A percentile compares a stretch with the other conserved stretches of the same genome.
phyloP scores from a whole-genome alignment of 2,888 invertebrate genomes.

The Tipula confusa region DNA sequence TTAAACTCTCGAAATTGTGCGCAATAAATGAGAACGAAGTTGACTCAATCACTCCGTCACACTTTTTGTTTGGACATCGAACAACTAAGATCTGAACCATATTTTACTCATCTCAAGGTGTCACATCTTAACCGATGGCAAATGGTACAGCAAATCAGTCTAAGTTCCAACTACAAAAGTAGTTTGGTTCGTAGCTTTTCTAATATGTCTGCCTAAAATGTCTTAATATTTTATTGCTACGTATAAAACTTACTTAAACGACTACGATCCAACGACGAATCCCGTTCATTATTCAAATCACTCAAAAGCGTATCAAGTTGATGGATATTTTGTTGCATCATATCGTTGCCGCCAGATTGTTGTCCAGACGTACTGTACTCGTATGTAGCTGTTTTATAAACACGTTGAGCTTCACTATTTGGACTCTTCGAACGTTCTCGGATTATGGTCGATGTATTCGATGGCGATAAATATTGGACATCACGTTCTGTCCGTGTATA shows the following conservation, averaged over 20 bases:
- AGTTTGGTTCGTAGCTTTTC: too few relatives aligned
- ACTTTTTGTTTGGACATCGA: too few relatives aligned
- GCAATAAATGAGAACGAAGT: too few relatives aligned
- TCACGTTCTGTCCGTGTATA: conserved; percentile 35
- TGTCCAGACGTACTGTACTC: conserved; percentile 45
- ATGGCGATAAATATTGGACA: conserved; percentile 37
- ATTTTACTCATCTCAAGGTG: too few relatives aligned
- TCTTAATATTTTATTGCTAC: too few relatives aligned
- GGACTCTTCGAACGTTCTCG: conserved; percentile 38
- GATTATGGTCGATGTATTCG: conserved; percentile 37
- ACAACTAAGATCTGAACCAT: too few relatives aligned
- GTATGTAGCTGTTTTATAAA: conserved; percentile 48
- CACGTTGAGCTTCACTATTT: conserved; percentile 42
- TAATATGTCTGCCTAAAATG: too few relatives aligned
- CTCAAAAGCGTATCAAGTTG: conserved; percentile 71
- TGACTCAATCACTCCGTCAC: too few relatives aligned
- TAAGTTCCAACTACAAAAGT: too few relatives aligned
- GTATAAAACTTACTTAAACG: conserved; percentile 27
- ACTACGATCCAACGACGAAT: conserved; percentile 34
- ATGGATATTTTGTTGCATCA: conserved; percentile 59
- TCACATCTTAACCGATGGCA: too few relatives aligned
- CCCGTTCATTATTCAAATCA: conserved; percentile 58
- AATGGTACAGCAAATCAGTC: too few relatives aligned
- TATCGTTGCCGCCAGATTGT: conserved; percentile 28
- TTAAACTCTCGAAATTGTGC: too few relatives aligned